Evolutionary conservation across 2,888 invertebrate genomes (phyloP).

Genomic region (Parnassius apollo): DNA sequence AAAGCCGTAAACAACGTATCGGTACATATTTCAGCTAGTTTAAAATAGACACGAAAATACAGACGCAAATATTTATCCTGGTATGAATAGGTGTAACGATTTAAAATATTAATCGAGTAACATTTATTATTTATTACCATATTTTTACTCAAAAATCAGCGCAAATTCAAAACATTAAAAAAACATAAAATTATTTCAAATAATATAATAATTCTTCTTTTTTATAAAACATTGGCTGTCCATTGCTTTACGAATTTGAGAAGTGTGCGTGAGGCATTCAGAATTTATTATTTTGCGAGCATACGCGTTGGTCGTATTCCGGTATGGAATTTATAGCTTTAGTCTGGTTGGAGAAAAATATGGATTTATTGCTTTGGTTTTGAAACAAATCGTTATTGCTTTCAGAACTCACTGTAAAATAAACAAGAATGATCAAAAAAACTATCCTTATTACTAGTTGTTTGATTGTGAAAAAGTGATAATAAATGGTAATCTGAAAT

Average conservation of each 20-base stretch:
- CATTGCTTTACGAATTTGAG: slow-evolving; percentile 30
- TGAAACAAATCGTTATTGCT: slow-evolving; percentile 59
- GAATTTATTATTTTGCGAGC: slow-evolving; percentile 70
- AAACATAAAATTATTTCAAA: not conserved
- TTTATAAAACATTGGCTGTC: slow-evolving; percentile 26
- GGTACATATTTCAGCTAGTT: slow-evolving; percentile 1
- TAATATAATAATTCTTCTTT: not conserved
- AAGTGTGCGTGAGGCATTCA: slow-evolving; percentile 47
- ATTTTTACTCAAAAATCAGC: too few relatives aligned
- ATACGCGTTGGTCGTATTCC: slow-evolving; percentile 57
- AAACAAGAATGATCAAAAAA: too few relatives aligned
- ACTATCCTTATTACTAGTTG: too few relatives aligned
- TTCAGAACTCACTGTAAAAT: slow-evolving; percentile 26
- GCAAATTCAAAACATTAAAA: too few relatives aligned
- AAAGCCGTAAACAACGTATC: slow-evolving; percentile 16
- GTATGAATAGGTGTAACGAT: too few relatives aligned
- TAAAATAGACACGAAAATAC: not conserved
- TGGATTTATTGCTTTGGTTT: slow-evolving; percentile 58
- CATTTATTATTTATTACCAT: too few relatives aligned
- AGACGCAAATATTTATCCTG: too few relatives aligned
- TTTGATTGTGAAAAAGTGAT: too few relatives aligned
- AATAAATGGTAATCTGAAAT: too few relatives aligned
- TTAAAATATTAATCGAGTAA: too few relatives aligned
- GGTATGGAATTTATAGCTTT: slow-evolving; percentile 62
- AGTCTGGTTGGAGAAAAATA: slow-evolving; percentile 65